Conservation (phyloP, 2,888 invertebrate species). For the Mesoligia furuncula region DNA sequence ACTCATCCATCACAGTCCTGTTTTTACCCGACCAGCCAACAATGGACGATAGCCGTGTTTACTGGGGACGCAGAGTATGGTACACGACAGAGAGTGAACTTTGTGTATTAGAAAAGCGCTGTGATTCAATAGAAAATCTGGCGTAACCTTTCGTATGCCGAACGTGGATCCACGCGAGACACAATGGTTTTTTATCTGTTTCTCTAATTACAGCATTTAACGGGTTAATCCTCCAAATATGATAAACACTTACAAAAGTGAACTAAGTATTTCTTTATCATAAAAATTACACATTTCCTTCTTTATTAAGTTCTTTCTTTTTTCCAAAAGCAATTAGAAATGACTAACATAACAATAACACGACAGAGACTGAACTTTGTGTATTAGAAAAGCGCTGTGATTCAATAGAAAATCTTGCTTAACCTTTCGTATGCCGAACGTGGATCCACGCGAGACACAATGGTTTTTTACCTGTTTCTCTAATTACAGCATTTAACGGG, state of each 20-base stretch:
- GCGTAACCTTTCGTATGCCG: not conserved
- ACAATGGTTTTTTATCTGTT: too few species aligned
- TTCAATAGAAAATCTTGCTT: not conserved
- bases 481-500: not conserved
- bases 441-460: not conserved
- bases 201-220: not conserved
- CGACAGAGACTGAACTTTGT: not conserved
- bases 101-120: too few species aligned
- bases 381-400: too few species aligned
- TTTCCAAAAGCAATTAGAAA: not conserved
- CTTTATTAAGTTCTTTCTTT: not conserved
- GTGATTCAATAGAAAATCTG: not conserved
- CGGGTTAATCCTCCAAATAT: not conserved
- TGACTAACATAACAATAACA: too few species aligned
- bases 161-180: not conserved
- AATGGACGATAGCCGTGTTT: slow-evolving; percentile 35
- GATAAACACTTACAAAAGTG: not conserved
- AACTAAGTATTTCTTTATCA: too few species aligned
- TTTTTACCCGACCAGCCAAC: slow-evolving; percentile 49
- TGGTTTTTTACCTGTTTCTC: too few species aligned
- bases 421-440: not conserved
- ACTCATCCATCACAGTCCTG: slow-evolving; percentile 66
- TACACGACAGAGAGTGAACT: not conserved
- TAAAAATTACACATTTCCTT: not conserved
- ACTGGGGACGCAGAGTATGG: slow-evolving; percentile 16